Conservation (phyloP, 2,888 invertebrate species). For the Megaustenia siamemsis region DNA sequence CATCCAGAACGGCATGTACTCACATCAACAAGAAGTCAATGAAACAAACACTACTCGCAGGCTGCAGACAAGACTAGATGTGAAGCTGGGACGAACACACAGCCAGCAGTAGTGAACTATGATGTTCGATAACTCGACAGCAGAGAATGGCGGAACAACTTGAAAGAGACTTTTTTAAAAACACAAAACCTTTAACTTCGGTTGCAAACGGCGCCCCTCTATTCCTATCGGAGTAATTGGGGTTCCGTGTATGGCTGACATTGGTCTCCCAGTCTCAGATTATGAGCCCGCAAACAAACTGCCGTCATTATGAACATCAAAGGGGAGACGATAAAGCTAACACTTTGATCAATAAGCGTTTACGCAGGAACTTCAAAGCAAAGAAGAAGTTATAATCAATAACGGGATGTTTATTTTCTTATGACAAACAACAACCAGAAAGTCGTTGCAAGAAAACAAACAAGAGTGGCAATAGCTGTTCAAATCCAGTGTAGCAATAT, state of each 20-base stretch:
- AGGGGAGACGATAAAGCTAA: constrained; percentile 33
- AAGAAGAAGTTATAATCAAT: constrained; percentile 35
- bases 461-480: neutral
- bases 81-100: too few species aligned
- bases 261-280: neutral
- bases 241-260: constrained; percentile 29
- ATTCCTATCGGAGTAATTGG: constrained; percentile 5
- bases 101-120: too few species aligned
- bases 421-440: neutral
- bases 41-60: too few species aligned
- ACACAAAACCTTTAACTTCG: neutral
- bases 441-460: neutral
- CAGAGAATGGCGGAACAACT: too few species aligned
- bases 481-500: neutral
- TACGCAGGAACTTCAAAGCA: constrained; percentile 33
- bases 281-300: constrained; percentile 25
- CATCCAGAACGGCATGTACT: too few species aligned
- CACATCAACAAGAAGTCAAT: too few species aligned
- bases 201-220: constrained; percentile 5
- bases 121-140: too few species aligned
- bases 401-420: constrained; percentile 33
- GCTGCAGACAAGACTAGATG: too few species aligned
- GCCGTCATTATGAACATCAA: constrained; percentile 41
- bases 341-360: constrained; percentile 38
- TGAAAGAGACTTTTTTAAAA: neutral